phyloP scores from a whole-genome alignment of 2,888 invertebrate genomes.

The Plutella xylostella region DNA sequence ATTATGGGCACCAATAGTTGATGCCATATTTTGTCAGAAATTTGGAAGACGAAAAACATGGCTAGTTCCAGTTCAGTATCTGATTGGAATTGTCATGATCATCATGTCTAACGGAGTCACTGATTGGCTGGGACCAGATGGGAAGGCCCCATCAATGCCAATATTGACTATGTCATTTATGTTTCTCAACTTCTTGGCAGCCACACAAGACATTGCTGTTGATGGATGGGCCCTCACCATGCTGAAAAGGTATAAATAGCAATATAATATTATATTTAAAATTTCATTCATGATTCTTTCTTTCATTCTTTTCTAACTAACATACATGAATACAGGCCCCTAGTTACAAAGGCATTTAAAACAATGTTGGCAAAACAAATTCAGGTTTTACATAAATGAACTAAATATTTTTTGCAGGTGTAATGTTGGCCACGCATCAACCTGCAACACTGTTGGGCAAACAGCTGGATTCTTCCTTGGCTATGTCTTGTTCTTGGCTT shows the following conservation, averaged over 20 bases:
- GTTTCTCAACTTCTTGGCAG: conserved; percentile 93
- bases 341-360: background rate
- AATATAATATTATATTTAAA: too few relatives aligned
- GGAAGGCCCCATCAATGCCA: conserved; percentile 75
- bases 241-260: conserved; percentile 80
- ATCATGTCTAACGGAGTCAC: conserved; percentile 82
- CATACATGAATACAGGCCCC: too few relatives aligned
- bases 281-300: too few relatives aligned
- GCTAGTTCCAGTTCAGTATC: conserved; percentile 94
- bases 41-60: conserved; percentile 96
- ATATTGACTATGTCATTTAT: conserved; percentile 90
- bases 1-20: conserved; percentile 98
- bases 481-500: conserved; percentile 94
- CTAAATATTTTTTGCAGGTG: conserved; percentile 74
- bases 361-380: too few relatives aligned
- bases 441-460: conserved; percentile 98
- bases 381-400: too few relatives aligned
- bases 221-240: conserved; percentile 99
- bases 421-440: conserved; percentile 98
- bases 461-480: conserved; percentile 97
- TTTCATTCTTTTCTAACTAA: too few relatives aligned
- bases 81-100: conserved; percentile 92
- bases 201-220: conserved; percentile 99
- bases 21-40: conserved; percentile 84
- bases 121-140: conserved; percentile 79